Evolutionary conservation across 2,888 invertebrate genomes (phyloP), one percentile per base, ranked within the genome.

Genomic region (Macrostomum cliftonense): DNA sequence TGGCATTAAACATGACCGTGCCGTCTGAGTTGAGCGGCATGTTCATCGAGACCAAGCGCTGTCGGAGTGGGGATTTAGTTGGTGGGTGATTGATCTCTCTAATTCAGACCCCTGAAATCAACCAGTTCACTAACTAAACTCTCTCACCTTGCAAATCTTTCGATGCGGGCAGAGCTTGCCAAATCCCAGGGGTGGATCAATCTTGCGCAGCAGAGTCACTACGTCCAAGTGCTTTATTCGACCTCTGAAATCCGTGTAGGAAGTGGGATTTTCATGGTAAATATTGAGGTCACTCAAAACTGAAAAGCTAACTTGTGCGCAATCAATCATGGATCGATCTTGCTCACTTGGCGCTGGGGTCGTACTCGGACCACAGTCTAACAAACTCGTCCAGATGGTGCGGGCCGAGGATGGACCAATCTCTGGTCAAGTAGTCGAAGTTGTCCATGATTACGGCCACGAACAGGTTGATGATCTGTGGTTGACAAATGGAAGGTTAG

Each of bases 11-110:
- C 61, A 93, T 78, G 1, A 97, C 95, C 0, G 95, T 97, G 2
- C 97, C 97, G 64, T 97, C 97, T 54, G 88, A 89, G 68, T 97
- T 97, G 48, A 97, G 74, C 1, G 97, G 97, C 97, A 97, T 97
- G 70, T 97, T 97, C 95, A 97, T 97, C 1, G 93, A 89, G 12
- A 97, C 95, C 45, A 97, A 76, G 28, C 28, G 28, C 28, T 28
- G 28, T 28, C 5, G 5, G 28, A 9, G 28, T 9, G 28, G 9
- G 9, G 28, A 4, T 7, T 4, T 28, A 28, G 4, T n/a, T n/a
- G n/a, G n/a, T n/a, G n/a, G n/a, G n/a, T n/a, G n/a, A n/a, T n/a
- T n/a, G n/a, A n/a, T n/a, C n/a, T n/a, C n/a, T n/a, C n/a, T n/a
- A n/a, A n/a, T n/a, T n/a, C n/a, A n/a, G n/a, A n/a, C 28, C 4